Base-by-base conservation (phyloP, 2,113 vertebrate genomes). In the Gambusia affinis region DNA sequence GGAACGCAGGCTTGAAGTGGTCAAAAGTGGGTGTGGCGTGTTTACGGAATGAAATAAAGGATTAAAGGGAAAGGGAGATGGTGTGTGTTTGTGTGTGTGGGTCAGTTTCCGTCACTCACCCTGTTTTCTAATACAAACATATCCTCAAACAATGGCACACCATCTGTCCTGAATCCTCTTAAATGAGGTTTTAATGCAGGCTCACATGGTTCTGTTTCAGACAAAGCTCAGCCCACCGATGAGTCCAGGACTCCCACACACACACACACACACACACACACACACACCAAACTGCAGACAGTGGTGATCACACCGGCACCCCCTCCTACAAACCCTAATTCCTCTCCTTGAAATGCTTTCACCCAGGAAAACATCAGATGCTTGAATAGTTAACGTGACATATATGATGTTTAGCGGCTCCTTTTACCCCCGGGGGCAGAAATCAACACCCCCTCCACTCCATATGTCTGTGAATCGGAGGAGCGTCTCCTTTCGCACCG, bases 161-260 rank as follows among this genome's bases (percentile, higher is more conserved):
- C 91, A 94, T 92, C 91, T 93, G 91, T 74, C 82, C 79, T 0
- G 74, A 93, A 94, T 93, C 94, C 92, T 91, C 90, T 93, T 94
- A 92, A 88, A 92, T 70, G 73, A 72, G 83, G 35, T 85, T 93
- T 91, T 90, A 91, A 89, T 81, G 85, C 83, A 27, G 70, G 73
- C 83, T 78, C 89, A 93, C 79, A 81, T 87, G 90, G 79, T 79
- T 78, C 68, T 73, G 64, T 71, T 88, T 86, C 78, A 87, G 83
- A 88, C 85, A 87, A 90, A 91, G 88, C 87, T 70, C 82, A 61
- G 60, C 69, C 79, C 64, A 64, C 70, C 78, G 51, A 83, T 47
- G 79, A 77, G 79, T 86, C 57, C 44, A 72, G 83, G 70, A 82
- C 42, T 24, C 61, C 37, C 4, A 31, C 24, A 28, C 63, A 1